A percentile compares a stretch with the other conserved stretches of the same genome.
Conservation (phyloP, 2,113 vertebrate species). For the Gambusia holbrooki region DNA sequence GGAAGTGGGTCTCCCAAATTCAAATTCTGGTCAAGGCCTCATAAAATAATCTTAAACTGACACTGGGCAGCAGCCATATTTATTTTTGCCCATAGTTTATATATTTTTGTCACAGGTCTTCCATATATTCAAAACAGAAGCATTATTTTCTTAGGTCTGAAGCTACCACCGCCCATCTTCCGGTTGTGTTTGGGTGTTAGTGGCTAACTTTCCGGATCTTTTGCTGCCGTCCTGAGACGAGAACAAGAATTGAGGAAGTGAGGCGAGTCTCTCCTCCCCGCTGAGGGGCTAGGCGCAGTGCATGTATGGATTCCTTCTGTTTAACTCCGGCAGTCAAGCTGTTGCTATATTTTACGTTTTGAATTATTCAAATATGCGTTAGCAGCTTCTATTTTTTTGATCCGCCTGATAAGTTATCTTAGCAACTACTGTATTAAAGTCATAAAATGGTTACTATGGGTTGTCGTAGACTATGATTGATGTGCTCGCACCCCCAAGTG, state of each 20-base stretch:
- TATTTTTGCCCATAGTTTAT: too few species aligned
- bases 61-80: too few species aligned
- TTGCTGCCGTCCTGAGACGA: slow-evolving; percentile 33
- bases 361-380: not conserved
- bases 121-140: too few species aligned
- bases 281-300: slow-evolving; percentile 29
- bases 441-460: not conserved
- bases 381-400: not conserved
- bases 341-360: not conserved
- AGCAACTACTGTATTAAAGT: not conserved
- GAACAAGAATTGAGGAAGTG: slow-evolving; percentile 67
- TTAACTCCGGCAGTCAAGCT: not conserved
- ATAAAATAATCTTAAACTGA: too few species aligned
- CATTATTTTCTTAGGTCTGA: not conserved
- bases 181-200: fast-evolving
- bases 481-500: slow-evolving; percentile 49
- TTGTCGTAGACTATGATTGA: slow-evolving; percentile 4
- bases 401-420: not conserved
- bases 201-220: not conserved
- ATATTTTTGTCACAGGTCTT: too few species aligned
- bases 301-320: slow-evolving; percentile 1
- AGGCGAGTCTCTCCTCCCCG: slow-evolving; percentile 37
- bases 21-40: too few species aligned
- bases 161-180: slow-evolving; percentile 5
- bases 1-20: too few species aligned